Evolutionary conservation across 2,113 vertebrate genomes (phyloP).

Genomic region (Chiloscyllium plagiosum): DNA sequence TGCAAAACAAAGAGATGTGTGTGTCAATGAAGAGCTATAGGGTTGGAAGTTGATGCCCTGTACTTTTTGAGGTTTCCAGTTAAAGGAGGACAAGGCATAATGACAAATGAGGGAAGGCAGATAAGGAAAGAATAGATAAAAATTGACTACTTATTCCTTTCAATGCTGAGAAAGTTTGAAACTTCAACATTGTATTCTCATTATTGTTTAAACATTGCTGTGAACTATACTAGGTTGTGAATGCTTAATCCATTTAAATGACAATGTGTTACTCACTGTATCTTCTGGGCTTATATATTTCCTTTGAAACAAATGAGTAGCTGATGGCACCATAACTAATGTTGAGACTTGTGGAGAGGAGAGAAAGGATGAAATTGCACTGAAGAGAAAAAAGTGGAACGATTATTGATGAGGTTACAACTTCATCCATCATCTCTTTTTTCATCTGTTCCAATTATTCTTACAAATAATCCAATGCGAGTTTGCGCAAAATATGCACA

Average conservation of each 20-base stretch:
- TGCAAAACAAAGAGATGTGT: background rate
- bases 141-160: background rate
- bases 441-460: slow-evolving; percentile 26
- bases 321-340: background rate
- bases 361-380: background rate
- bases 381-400: background rate
- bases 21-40: background rate
- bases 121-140: background rate
- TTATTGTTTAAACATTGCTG: background rate
- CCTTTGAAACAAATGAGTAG: background rate
- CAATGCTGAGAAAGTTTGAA: background rate
- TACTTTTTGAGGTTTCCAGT: background rate
- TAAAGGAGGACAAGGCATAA: background rate
- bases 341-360: background rate
- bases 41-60: background rate
- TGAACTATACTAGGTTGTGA: background rate
- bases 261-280: background rate
- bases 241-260: background rate
- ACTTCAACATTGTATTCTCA: background rate
- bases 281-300: background rate
- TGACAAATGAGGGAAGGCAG: background rate
- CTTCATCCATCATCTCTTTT: slow-evolving; percentile 22
- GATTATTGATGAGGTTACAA: background rate
- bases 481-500: background rate
- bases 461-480: background rate